Conservation (phyloP, 2,113 vertebrate genomes). For the Pelodiscus sinensis region DNA sequence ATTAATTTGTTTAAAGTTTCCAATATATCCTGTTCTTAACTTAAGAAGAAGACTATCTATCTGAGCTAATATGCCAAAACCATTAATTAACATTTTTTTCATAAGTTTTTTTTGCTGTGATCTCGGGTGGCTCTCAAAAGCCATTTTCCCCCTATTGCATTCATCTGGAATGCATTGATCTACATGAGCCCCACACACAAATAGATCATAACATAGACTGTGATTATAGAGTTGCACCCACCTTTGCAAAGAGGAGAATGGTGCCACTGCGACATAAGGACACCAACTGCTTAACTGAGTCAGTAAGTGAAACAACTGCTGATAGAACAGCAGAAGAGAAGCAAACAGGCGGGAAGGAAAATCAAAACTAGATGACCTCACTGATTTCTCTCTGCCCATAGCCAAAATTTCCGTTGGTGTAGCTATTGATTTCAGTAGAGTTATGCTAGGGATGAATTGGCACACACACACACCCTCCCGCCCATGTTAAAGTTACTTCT, state of each 20-base stretch:
- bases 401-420: background rate
- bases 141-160: background rate
- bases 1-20: background rate
- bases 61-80: constrained; percentile 59
- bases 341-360: no score
- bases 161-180: background rate
- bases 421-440: background rate
- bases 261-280: no score
- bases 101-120: background rate
- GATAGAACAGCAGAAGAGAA: no score
- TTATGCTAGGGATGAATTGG: background rate
- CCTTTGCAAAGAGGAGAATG: no score
- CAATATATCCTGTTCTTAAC: background rate
- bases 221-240: no score
- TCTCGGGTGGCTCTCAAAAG: background rate
- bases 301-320: no score
- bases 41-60: constrained; percentile 13
- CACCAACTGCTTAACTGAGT: no score
- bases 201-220: no score
- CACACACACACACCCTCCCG: no score
- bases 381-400: background rate
- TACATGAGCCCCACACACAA: background rate
- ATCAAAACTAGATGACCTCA: no score
- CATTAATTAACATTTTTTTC: background rate
- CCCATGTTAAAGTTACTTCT: background rate